phyloP scores from a whole-genome alignment of 1,140 invertebrate genomes.

The Plutomurus gul region DNA sequence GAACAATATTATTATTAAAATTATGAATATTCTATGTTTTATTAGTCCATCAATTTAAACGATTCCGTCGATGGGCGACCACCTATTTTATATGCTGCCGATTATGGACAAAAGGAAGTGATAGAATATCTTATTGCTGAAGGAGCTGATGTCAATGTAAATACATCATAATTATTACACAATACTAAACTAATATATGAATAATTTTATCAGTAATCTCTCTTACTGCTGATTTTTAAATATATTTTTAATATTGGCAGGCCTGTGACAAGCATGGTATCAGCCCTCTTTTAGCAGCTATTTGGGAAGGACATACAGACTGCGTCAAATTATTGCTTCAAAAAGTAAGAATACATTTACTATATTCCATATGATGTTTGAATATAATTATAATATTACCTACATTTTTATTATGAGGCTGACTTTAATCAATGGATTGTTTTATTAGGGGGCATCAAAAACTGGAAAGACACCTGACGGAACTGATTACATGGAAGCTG shows the following conservation, averaged over 20 bases:
- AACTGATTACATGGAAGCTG: slow-evolving; percentile 79
- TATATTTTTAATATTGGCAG: slow-evolving; percentile 61
- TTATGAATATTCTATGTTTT: slow-evolving; percentile 45
- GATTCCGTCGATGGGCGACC: slow-evolving; percentile 81
- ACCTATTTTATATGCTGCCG: slow-evolving; percentile 87
- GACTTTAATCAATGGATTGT: slow-evolving; percentile 39
- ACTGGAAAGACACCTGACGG: slow-evolving; percentile 84
- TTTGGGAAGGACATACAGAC: slow-evolving; percentile 92
- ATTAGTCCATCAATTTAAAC: slow-evolving; percentile 82
- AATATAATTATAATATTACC: neutral
- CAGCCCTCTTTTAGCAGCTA: slow-evolving; percentile 85
- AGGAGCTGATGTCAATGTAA: slow-evolving; percentile 92
- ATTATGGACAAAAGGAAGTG: slow-evolving; percentile 92
- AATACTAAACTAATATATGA: neutral
- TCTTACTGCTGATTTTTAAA: neutral
- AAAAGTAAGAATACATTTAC: slow-evolving; percentile 65
- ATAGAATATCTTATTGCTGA: slow-evolving; percentile 83
- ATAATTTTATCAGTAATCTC: neutral
- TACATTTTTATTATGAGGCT: slow-evolving; percentile 6
- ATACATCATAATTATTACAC: slow-evolving; percentile 57
- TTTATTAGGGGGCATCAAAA: slow-evolving; percentile 77
- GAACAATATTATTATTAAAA: too few species aligned
- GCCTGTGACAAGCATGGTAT: slow-evolving; percentile 92
- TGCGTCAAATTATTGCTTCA: slow-evolving; percentile 86
- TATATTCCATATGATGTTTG: neutral